A percentile compares a stretch with the other conserved stretches of the same genome.
Evolutionary conservation across 35 echinoderm and acorn worm genomes (phyloP).

Genomic region (Holothuria glaberrima): DNA sequence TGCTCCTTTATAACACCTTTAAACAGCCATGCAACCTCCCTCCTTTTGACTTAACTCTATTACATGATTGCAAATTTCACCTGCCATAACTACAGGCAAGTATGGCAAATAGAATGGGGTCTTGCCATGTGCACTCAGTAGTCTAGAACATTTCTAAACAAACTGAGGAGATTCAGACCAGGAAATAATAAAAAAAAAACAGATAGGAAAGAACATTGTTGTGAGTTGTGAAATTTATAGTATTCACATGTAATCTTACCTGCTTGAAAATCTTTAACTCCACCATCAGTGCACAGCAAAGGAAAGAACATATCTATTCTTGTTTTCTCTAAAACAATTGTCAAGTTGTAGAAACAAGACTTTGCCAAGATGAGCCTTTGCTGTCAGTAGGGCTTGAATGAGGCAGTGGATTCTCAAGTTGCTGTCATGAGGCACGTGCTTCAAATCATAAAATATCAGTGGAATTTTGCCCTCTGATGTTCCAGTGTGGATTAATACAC

Average conservation of each 20-base stretch:
- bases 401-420: constrained; percentile 30
- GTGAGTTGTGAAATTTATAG: not conserved
- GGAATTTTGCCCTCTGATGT: constrained; percentile 55
- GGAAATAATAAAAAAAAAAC: not conserved
- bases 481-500: constrained; percentile 12
- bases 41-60: not conserved
- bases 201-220: not conserved
- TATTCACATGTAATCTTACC: not conserved
- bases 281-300: constrained; percentile 47
- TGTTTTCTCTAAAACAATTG: constrained; percentile 64
- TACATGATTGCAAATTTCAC: not conserved
- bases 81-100: not conserved
- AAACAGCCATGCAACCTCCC: too few species aligned
- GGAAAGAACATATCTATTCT: constrained; percentile 39
- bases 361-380: constrained; percentile 32
- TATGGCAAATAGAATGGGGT: not conserved
- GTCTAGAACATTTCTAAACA: not conserved
- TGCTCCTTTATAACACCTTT: too few species aligned
- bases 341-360: constrained; percentile 35
- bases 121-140: too few species aligned
- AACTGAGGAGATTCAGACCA: not conserved
- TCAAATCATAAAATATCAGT: constrained; percentile 14
- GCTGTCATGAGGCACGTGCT: too few species aligned
- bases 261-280: constrained; percentile 43
- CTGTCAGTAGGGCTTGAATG: not conserved